A percentile compares a stretch with the other conserved stretches of the same genome.
Conservation (phyloP, 2,888 invertebrate species). For the Tachina grossa region DNA sequence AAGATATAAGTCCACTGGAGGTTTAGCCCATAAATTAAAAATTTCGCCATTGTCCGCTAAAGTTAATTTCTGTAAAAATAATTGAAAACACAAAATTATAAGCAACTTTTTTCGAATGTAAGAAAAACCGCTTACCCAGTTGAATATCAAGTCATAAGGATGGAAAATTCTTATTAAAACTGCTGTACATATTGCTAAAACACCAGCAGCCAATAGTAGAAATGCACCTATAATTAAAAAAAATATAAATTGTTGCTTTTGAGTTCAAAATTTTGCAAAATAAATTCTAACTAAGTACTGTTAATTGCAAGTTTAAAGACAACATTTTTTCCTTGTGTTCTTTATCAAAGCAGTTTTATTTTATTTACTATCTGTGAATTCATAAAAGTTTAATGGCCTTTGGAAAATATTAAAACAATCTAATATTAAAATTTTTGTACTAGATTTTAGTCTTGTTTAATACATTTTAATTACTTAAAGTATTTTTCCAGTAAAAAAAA, state of each 20-base stretch:
- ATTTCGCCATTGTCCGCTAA: slow-evolving; percentile 91
- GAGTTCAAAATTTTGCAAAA: slow-evolving; percentile 10
- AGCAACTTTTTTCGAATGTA: background rate
- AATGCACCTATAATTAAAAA: slow-evolving; percentile 87
- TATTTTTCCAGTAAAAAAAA: background rate
- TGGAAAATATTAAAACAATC: background rate
- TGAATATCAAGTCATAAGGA: slow-evolving; percentile 90
- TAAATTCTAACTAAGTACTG: background rate
- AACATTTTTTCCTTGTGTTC: slow-evolving; percentile 54
- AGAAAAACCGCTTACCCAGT: slow-evolving; percentile 84
- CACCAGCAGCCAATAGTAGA: slow-evolving; percentile 87
- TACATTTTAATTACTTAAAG: background rate
- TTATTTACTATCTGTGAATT: slow-evolving; percentile 26
- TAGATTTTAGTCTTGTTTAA: slow-evolving; percentile 24
- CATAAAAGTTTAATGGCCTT: slow-evolving; percentile 38
- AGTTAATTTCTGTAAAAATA: slow-evolving; percentile 86
- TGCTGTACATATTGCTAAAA: slow-evolving; percentile 87
- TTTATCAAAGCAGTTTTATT: slow-evolving; percentile 38
- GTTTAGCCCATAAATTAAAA: slow-evolving; percentile 91
- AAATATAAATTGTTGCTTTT: background rate
- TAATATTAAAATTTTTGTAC: background rate
- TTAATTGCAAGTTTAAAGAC: slow-evolving; percentile 40
- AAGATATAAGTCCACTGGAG: slow-evolving; percentile 90
- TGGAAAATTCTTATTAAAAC: slow-evolving; percentile 86
- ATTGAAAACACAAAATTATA: slow-evolving; percentile 1